Base-by-base conservation (phyloP, 2,113 vertebrate genomes). In the Machaerirhynchus nigripectus region DNA sequence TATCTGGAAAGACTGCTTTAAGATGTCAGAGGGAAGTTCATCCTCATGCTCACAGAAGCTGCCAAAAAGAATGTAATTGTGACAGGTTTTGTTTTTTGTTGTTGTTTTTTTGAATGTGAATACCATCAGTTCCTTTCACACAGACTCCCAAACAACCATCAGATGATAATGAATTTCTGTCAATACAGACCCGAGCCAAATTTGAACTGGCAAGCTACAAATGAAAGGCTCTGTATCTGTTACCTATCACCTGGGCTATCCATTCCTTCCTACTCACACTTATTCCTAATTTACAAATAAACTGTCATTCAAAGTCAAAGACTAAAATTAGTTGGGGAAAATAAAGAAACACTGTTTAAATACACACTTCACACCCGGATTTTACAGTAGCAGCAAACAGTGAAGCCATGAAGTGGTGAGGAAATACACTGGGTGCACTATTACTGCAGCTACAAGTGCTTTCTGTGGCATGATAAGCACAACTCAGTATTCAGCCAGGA, bases 131-230 rank as follows among this genome's bases (percentile, higher is more conserved):
- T 97, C 95, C 68, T 94, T 96, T 96, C 94, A 97, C 91, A 97
- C 81, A 97, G 94, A 61, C 87, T 96, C 90, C 86, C 86, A 96
- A 96, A 93, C 93, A 96, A 81, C 88, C 92, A 96, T 96, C 96
- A 94, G 90, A 97, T 93, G 95, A 97, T 96, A 96, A 97, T 97
- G 96, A 94, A 95, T 93, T 94, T 97, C 93, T 93, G 93, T 97
- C 96, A 96, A 96, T 96, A 96, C 60, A 93, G 76, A 95, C 24
- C 23, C 4, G 7, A 93, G 96, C 96, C 95, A 97, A 96, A 92
- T 93, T 53, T 91, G 90, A 97, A 89, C 94, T 97, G 95, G 94
- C 96, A 97, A 96, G 93, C 93, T 92, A 95, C 85, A 87, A 95
- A 96, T 87, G 83, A 90, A 95, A 93, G 88, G 68, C 60, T 95